These are phyloP conservation scores for Corythornis leucogaster DNA, from an alignment of 2,797 vertebrate species.

Conservation along the genomic window DNA sequence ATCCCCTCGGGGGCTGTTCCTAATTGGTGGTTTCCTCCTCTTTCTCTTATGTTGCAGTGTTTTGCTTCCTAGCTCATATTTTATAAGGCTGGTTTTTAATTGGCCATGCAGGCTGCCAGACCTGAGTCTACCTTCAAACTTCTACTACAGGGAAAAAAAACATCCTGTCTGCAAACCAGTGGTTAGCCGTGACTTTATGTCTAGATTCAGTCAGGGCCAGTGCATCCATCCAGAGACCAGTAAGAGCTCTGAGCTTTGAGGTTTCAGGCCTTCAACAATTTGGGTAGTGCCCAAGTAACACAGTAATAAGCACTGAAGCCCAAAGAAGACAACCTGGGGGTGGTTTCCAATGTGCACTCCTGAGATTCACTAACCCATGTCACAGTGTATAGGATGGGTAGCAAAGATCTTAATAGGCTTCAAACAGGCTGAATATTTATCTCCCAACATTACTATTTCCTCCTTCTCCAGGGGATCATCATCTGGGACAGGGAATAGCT, in stretches of 20 bases:
- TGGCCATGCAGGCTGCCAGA: constrained; percentile 23
- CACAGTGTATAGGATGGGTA: background rate
- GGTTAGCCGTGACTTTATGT: background rate
- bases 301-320: background rate
- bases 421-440: background rate
- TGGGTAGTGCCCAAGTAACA: background rate
- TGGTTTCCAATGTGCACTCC: background rate
- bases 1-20: constrained; percentile 27
- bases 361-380: background rate
- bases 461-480: background rate
- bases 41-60: constrained; percentile 1
- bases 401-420: background rate
- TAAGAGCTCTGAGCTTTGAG: background rate
- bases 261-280: background rate
- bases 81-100: constrained; percentile 62
- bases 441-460: background rate
- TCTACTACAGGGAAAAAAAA: background rate
- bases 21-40: constrained; percentile 72
- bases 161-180: constrained; percentile 6
- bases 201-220: background rate
- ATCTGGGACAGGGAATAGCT: background rate
- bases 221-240: background rate
- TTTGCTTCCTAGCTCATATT: constrained; percentile 62
- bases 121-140: constrained; percentile 39
- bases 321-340: background rate